Conservation (phyloP, 2,888 invertebrate species). For the Agrotis exclamationis region DNA sequence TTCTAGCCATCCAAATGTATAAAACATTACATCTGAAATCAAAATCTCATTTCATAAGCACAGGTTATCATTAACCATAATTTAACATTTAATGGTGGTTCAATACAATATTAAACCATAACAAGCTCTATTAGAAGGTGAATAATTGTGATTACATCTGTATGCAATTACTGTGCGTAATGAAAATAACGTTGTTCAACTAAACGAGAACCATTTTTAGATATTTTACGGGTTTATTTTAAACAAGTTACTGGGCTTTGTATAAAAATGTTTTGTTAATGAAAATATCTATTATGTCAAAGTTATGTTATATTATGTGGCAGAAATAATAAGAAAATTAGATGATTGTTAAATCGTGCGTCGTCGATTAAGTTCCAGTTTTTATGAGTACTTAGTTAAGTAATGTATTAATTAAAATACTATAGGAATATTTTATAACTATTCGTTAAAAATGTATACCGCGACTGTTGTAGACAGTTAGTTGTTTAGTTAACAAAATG, state of each 20-base stretch:
- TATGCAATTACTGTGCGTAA: conserved; percentile 26
- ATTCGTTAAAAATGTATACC: too few relatives aligned
- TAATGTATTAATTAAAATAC: too few relatives aligned
- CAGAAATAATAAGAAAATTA: too few relatives aligned
- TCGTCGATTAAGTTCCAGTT: too few relatives aligned
- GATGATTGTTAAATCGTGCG: too few relatives aligned
- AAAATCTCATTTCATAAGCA: background rate
- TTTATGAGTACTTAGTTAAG: too few relatives aligned
- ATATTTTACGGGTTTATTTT: conserved; percentile 10
- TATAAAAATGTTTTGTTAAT: conserved; percentile 9
- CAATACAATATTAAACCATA: conserved; percentile 10
- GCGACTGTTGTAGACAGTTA: too few relatives aligned
- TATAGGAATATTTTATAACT: too few relatives aligned
- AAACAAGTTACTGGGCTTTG: conserved; percentile 3
- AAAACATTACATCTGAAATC: background rate
- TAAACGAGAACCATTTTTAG: conserved; percentile 10
- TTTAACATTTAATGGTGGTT: conserved; percentile 12
- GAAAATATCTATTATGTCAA: background rate
- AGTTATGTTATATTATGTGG: too few relatives aligned
- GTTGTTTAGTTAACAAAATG: too few relatives aligned
- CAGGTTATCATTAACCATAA: conserved; percentile 21
- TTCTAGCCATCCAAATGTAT: background rate
- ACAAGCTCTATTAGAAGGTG: conserved; percentile 16
- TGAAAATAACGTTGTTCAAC: conserved; percentile 14
- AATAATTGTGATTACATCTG: conserved; percentile 23